A percentile compares a stretch with the other conserved stretches of the same genome.
These are phyloP conservation scores for Hippopotamus amphibius DNA, from an alignment of 2,113 vertebrate genomes.

Conservation along the genomic window DNA sequence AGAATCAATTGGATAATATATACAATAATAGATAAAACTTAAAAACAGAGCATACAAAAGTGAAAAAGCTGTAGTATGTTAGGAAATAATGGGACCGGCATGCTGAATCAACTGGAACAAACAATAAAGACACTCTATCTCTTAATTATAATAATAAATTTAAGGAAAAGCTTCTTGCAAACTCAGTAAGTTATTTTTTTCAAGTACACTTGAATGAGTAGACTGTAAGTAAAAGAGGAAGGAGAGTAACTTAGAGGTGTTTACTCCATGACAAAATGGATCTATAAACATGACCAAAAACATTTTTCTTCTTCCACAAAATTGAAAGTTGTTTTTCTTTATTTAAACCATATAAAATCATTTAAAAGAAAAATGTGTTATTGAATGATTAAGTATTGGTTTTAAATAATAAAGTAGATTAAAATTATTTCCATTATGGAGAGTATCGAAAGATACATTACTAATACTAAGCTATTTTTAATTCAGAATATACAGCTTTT, in stretches of 20 bases:
- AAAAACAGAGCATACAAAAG: background rate
- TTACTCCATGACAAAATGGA: background rate
- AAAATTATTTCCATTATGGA: background rate
- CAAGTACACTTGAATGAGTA: background rate
- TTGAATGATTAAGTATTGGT: background rate
- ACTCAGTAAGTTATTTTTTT: background rate
- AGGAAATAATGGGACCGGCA: background rate
- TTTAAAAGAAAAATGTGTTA: background rate
- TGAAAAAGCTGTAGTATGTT: background rate
- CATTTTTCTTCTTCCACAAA: background rate
- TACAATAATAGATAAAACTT: background rate
- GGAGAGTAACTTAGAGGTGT: background rate
- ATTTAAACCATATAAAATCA: background rate
- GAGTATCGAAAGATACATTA: background rate
- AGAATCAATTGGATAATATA: background rate
- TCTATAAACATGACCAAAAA: background rate
- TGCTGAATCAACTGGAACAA: background rate
- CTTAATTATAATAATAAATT: background rate
- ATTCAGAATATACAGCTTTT: background rate
- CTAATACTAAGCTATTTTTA: background rate
- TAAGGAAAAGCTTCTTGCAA: background rate
- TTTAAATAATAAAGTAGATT: background rate
- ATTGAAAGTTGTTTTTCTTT: background rate
- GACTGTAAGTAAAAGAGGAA: background rate
- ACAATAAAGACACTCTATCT: background rate